phyloP scores from a whole-genome alignment of 2,797 vertebrate genomes.

The Myiotriccus ornatus region DNA sequence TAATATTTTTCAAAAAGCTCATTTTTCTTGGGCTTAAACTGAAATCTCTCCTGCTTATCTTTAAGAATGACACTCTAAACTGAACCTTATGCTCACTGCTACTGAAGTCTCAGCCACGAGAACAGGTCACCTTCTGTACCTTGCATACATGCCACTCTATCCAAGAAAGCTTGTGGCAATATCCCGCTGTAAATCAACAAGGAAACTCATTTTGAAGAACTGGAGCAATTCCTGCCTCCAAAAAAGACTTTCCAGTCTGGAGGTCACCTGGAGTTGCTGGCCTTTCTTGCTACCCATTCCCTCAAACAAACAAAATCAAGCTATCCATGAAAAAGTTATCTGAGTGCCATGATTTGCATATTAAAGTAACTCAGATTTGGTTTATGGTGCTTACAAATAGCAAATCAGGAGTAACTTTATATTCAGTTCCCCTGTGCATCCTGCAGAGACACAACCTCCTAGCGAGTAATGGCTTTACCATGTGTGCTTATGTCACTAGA shows the following conservation, averaged over 20 bases:
- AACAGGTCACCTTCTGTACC: background rate
- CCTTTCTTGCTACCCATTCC: background rate
- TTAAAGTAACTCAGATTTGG: background rate
- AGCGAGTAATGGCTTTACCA: background rate
- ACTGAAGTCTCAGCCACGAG: background rate
- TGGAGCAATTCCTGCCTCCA: background rate
- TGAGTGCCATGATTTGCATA: background rate
- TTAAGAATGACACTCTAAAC: background rate
- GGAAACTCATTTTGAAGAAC: background rate
- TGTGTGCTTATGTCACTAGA: background rate
- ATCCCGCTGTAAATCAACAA: background rate
- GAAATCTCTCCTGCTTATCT: background rate
- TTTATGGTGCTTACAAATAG: background rate
- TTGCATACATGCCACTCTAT: background rate
- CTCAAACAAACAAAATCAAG: background rate
- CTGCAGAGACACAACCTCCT: background rate
- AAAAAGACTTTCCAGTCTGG: background rate
- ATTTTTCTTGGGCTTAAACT: background rate
- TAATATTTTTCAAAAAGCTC: background rate
- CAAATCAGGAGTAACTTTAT: background rate
- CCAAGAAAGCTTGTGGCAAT: background rate
- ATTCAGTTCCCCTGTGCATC: background rate
- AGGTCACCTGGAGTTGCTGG: background rate
- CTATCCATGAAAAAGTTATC: background rate
- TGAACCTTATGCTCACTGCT: background rate